Base-by-base conservation (phyloP, 2,888 invertebrate species). In the Zootermopsis nevadensis region DNA sequence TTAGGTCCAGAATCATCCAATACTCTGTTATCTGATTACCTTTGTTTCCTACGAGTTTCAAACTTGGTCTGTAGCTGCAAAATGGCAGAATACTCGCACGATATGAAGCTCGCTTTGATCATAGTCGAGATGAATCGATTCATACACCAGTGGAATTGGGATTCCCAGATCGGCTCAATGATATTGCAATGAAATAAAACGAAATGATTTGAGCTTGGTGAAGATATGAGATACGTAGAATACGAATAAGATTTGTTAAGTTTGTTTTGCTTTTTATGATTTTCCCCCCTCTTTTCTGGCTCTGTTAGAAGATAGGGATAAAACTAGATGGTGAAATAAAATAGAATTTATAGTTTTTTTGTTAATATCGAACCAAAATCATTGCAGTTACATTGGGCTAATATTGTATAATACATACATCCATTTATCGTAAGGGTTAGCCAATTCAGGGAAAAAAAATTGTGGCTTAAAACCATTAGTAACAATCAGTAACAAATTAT, bases 111-210 rank as follows among this genome's bases (percentile, higher is more conserved):
- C n/a, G 60, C 60, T 60, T 60, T 27, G 60, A 27, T 27, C 8
- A 4, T n/a, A 27, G 60, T 74, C 74, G 35, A 38, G 74, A 74
- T 74, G 38, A 79, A 79, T 60, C 66, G 42, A 66, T 79, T 79
- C 79, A 35, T 79, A 66, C 27, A 24, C 30, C 19, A 77, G 53
- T 31, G 77, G 55, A 8, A n/a, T 60, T 77, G 60, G 66, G 79
- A 79, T 79, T 79, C 79, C 79, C 79, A 79, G 60, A 27, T 79
- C 79, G 53, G 79, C 79, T 66, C 79, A 79, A 79, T 79, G 66
- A 79, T 66, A 66, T 60, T 27, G 79, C 79, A 79, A 79, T 79
- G 60, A 79, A 79, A 79, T 79, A 79, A 79, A 66, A 66, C 60
- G 60, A 79, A 35, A 79, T 79, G 79, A 79, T 79, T 79, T 19